Base-by-base conservation (phyloP, 2,888 invertebrate genomes). In the Lochmaea crataegi region DNA sequence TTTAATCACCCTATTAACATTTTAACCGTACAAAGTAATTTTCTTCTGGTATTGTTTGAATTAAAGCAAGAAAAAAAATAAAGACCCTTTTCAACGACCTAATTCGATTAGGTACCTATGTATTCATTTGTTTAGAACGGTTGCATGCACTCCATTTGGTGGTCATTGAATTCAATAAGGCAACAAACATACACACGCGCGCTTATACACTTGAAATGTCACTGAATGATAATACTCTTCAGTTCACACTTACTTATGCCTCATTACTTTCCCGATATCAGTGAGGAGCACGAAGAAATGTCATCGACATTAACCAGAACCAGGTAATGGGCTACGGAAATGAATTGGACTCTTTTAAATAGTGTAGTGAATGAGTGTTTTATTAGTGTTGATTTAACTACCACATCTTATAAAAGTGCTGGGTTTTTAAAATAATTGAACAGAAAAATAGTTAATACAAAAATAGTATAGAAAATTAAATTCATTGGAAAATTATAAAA, bases 121-220 rank as follows among this genome's bases (percentile, higher is more conserved):
- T 63, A 83, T 83, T 84, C 84, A 85, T 85, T 85, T 85, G 84
- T 85, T 86, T 84, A 83, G 78, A 81, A 81, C 85, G 83, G 82
- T 78, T 83, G 81, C 78, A 81, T 85, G 82, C 86, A 84, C 86
- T 86, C 85, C 84, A 85, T 86, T 86, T 85, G 83, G 84, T 84
- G 85, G 84, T 82, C 85, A 85, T 82, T 85, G 86, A 85, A 84
- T 85, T 84, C 83, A 80, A 81, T 80, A 73, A 74, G 75, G 71
- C 75, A 75, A 74, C 75, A 75, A 75, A 63, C 58, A 58, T 9
- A 57, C 56, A 57, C 61, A 42, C 42, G 42, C 61, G 16, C 61
- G 42, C 18, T 63, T 75, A 74, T 68, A 75, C 78, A 72, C 77
- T 78, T 68, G 75, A 79, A 79, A 77, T 78, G 76, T 75, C 76